Base-by-base conservation (phyloP, 2,888 invertebrate genomes). In the Camponotus fellah region DNA sequence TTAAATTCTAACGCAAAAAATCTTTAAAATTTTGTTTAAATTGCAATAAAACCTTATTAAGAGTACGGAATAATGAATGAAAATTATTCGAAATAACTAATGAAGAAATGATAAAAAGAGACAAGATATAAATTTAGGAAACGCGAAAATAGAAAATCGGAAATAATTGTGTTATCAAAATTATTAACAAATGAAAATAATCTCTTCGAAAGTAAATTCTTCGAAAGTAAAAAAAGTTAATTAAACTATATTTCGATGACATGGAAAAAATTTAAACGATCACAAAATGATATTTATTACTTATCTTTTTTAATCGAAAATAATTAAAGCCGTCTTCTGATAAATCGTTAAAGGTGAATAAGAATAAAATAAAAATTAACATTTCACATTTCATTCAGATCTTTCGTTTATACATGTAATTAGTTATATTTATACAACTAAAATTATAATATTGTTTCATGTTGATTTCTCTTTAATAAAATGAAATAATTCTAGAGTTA, bases 251-350 rank as follows among this genome's bases (percentile, higher is more conserved):
- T 68, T 56, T 77, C 40, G 37, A 49, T 49, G 37, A 68, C 26
- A 49, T 32, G 77, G n/a, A 69, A 69, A 76, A 66, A 77, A 40
- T 56, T 53, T 53, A 32, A 68, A 68, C 26, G 21, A 56, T 77
- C 56, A 56, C 56, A 56, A 6, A 9, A 32, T 65, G 49, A 43
- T 69, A 56, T 77, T 58, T 69, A 69, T 69, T 43, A 77, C 69
- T 69, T 77, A 32, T 40, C 40, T 56, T 12, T 14, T n/a, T 69
- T 58, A 77, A 58, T 4, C 26, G 1, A 26, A 26, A 26, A 26
- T 26, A 26, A 32, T 14, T 77, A 69, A 77, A 65, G 32, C n/a
- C n/a, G 40, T 43, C 69, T 77, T 21, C 10, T 32, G 32, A 79
- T 79, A 58, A 77, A 3, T 6, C 40, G 10, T 4, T 40, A 14